Evolutionary conservation across 2,888 invertebrate species (phyloP).

Genomic region (Philonicus albiceps): DNA sequence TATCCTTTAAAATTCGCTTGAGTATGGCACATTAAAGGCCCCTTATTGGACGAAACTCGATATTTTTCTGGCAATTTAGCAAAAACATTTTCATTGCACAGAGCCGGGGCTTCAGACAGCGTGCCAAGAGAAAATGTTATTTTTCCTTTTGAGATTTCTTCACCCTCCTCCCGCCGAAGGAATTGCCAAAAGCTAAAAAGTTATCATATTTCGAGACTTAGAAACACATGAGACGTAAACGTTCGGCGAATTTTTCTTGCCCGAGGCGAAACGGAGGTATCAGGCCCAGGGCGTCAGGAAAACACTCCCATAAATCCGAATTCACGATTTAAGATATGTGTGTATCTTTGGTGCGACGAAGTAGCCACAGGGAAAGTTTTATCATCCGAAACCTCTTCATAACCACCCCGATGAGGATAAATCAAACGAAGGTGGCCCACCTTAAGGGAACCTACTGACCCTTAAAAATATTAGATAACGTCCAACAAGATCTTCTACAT

Average conservation of each 20-base stretch:
- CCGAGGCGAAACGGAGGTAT: not conserved
- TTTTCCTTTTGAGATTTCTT: not conserved
- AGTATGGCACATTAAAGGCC: not conserved
- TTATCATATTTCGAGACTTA: not conserved
- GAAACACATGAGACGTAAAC: not conserved
- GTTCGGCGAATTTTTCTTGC: not conserved
- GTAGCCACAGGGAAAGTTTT: slow-evolving; percentile 10
- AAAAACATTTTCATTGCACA: not conserved
- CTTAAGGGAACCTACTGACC: not conserved
- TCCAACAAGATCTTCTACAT: slow-evolving; percentile 3
- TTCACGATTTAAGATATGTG: not conserved
- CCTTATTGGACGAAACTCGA: not conserved
- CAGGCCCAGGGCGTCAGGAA: not conserved
- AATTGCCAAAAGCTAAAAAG: not conserved
- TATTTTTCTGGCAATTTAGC: not conserved
- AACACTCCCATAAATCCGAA: not conserved
- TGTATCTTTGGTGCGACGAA: not conserved
- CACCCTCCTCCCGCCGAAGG: not conserved
- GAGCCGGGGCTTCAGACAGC: not conserved
- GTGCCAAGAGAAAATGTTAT: not conserved
- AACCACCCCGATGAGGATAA: not conserved
- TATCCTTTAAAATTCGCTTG: not conserved
- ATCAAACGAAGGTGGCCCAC: slow-evolving; percentile 8
- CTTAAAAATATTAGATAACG: not conserved
- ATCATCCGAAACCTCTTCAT: slow-evolving; percentile 10